Conservation (phyloP, 1,140 invertebrate species). For the Xylocopa sonorina region DNA sequence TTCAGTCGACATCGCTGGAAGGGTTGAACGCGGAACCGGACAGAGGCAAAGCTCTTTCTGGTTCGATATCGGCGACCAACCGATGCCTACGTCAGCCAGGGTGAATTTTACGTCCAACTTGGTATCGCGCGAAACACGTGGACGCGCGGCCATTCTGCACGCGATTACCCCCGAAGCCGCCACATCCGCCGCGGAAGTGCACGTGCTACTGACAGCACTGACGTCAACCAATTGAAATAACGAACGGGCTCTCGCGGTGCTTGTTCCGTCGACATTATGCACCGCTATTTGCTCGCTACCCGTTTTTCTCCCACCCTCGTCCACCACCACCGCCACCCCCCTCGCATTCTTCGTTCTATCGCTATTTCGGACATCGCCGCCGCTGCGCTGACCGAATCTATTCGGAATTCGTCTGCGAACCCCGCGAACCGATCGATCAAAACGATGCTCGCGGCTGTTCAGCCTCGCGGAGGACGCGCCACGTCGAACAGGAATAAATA, state of each 20-base stretch:
- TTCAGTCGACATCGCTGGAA: background rate
- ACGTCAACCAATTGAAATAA: slow-evolving; percentile 68
- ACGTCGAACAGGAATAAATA: background rate
- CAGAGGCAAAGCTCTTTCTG: background rate
- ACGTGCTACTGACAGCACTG: slow-evolving; percentile 64
- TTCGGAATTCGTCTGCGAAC: background rate
- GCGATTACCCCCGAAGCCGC: slow-evolving; percentile 39
- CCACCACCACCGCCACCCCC: no score
- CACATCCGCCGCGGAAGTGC: slow-evolving; percentile 59
- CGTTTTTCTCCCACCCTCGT: background rate
- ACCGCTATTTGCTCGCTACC: slow-evolving; percentile 29
- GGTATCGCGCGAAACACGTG: slow-evolving; percentile 17
- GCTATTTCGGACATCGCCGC: background rate
- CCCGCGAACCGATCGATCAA: background rate
- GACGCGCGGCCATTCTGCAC: background rate
- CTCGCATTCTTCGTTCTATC: background rate
- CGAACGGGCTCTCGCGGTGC: slow-evolving; percentile 49
- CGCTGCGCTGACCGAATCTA: background rate
- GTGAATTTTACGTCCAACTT: slow-evolving; percentile 26
- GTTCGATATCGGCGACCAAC: background rate
- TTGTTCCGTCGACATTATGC: slow-evolving; percentile 43
- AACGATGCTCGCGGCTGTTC: background rate
- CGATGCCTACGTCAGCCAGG: slow-evolving; percentile 15
- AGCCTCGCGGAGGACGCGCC: background rate
- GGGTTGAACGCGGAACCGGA: background rate